phyloP scores from a whole-genome alignment of 92 coral and sea anemone genomes.

The Muricea muricata region DNA sequence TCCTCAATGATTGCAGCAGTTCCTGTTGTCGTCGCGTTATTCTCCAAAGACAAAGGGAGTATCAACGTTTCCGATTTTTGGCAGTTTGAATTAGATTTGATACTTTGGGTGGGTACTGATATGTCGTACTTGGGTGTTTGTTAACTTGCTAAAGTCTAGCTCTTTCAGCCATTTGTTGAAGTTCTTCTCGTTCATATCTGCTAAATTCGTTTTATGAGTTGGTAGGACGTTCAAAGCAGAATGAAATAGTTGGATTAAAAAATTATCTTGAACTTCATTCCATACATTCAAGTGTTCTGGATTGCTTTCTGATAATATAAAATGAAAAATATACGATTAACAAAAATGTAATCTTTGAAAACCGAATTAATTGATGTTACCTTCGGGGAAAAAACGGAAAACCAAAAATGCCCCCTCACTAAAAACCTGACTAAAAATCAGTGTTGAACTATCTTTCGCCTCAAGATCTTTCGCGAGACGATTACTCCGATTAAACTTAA shows the following conservation, averaged over 20 bases:
- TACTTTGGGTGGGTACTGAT: neutral
- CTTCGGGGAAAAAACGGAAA: no score
- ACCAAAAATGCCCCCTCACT: no score
- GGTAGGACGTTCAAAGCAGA: conserved; percentile 36
- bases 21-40: conserved; percentile 53
- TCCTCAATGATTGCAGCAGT: conserved; percentile 69
- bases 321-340: neutral
- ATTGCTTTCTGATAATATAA: conserved; percentile 1
- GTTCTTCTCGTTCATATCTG: conserved; percentile 30
- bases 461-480: no score
- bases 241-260: conserved; percentile 41
- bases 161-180: conserved; percentile 39
- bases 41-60: conserved; percentile 61
- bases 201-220: neutral
- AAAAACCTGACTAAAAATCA: no score
- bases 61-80: conserved; percentile 43
- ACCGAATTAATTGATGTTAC: neutral
- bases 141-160: neutral
- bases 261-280: conserved; percentile 47
- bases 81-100: conserved; percentile 10
- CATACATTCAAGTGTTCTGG: conserved; percentile 9
- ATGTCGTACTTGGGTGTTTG: conserved; percentile 18
- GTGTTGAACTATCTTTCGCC: no score
- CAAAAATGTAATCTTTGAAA: neutral
- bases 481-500: no score